These are phyloP conservation scores for Upupa epops DNA, from an alignment of 2,113 vertebrate genomes.

Conservation along the genomic window DNA sequence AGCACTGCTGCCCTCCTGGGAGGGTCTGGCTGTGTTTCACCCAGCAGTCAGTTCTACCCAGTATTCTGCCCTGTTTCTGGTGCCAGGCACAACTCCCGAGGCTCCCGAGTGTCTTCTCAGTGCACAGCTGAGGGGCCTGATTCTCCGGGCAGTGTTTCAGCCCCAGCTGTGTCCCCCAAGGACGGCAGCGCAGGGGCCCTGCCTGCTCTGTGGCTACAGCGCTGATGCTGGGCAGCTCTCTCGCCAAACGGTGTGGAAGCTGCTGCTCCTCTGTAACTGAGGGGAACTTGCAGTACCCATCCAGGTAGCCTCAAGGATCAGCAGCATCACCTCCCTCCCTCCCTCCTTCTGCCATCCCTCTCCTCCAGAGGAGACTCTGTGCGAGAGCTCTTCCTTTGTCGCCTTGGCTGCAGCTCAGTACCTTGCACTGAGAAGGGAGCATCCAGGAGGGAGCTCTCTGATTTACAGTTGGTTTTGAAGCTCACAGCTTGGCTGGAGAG, in stretches of 20 bases:
- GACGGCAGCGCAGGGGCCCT: background rate
- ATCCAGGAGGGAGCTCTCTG: background rate
- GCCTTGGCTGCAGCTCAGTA: background rate
- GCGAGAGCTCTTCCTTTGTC: background rate
- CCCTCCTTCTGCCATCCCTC: background rate
- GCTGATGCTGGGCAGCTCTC: background rate
- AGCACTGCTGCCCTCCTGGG: background rate
- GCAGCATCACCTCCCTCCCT: background rate
- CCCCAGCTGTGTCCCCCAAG: background rate
- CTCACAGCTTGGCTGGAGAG: background rate
- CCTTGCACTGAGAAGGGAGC: background rate
- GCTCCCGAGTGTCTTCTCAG: background rate
- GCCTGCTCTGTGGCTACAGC: background rate
- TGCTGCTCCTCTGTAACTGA: background rate
- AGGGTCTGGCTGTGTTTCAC: accelerated
- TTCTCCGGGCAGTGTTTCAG: accelerated
- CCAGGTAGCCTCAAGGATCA: background rate
- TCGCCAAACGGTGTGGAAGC: background rate
- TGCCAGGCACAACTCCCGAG: background rate
- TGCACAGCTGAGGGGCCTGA: no score
- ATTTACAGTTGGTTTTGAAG: background rate
- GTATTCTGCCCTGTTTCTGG: background rate
- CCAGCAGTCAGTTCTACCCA: background rate
- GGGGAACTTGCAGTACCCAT: background rate
- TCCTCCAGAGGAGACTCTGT: background rate